Evolutionary conservation across 2,797 vertebrate genomes (phyloP).

Genomic region (Gymnoscopelus microlampas): DNA sequence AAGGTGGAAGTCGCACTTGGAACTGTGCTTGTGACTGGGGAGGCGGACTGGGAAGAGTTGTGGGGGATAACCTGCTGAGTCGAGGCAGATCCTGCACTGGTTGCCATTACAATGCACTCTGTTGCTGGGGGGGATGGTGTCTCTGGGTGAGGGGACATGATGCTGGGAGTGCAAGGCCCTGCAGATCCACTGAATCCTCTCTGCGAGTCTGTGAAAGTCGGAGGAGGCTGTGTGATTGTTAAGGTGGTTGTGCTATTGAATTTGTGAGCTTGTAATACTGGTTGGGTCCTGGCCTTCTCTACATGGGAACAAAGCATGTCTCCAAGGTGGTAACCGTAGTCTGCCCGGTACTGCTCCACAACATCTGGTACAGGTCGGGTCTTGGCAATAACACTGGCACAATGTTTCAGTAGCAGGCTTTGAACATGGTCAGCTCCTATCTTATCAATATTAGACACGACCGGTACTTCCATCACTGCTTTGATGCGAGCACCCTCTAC

Average conservation of each 20-base stretch:
- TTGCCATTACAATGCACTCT: conserved; percentile 93
- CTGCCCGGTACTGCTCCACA: conserved; percentile 87
- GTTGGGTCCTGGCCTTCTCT: conserved; percentile 90
- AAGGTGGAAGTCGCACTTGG: conserved; percentile 81
- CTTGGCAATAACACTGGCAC: conserved; percentile 85
- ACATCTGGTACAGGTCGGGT: conserved; percentile 83
- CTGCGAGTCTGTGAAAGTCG: conserved; percentile 89
- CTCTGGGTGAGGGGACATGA: conserved; percentile 88
- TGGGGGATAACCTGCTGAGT: conserved; percentile 91
- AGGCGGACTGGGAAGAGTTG: conserved; percentile 87
- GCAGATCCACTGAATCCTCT: conserved; percentile 74
- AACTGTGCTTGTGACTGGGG: conserved; percentile 87
- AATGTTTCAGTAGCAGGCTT: conserved; percentile 90
- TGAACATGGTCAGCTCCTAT: conserved; percentile 96
- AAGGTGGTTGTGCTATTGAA: conserved; percentile 91
- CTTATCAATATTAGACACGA: conserved; percentile 93
- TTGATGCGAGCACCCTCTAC: conserved; percentile 90
- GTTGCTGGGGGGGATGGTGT: conserved; percentile 91
- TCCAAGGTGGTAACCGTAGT: conserved; percentile 88
- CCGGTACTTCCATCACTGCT: conserved; percentile 86
- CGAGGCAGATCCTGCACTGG: conserved; percentile 85
- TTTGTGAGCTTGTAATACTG: conserved; percentile 90
- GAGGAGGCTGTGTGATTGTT: conserved; percentile 93
- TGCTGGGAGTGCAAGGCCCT: conserved; percentile 83
- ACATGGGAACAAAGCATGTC: conserved; percentile 91